Base-by-base conservation (phyloP, 2,888 invertebrate genomes). In the Pemphredon lugubris region DNA sequence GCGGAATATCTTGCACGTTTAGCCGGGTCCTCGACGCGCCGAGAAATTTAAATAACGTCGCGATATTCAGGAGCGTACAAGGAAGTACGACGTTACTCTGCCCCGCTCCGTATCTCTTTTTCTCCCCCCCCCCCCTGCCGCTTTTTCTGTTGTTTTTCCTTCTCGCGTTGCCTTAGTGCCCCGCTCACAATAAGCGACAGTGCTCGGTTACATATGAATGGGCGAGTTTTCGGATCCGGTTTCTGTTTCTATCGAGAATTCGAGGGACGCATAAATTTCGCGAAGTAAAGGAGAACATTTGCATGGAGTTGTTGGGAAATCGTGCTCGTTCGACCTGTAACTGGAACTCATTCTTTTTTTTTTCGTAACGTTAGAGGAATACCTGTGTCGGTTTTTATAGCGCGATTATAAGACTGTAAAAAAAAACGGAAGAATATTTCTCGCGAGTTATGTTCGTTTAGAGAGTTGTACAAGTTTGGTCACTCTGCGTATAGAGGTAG, bases 61-160 rank as follows among this genome's bases (percentile, higher is more conserved):
- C 51, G 51, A 37, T 39, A 37, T 14, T 20, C 37, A 37, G 37
- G 51, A 21, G 21, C 51, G 51, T 51, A 37, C 5, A 39, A 37
- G 20, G 34, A 47, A 14, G 45, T n/a, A 45, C 21, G 45, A 47
- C 45, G 45, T 14, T 14, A 13, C n/a, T n/a, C n/a, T 26, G 11
- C 30, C 9, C n/a, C 39, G 39, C 4, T 2, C 5, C 39, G n/a
- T 14, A 39, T 39, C 5, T 39, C n/a, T 39, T 2, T 14, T n/a
- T n/a, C n/a, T n/a, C n/a, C n/a, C n/a, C n/a, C n/a, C n/a, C n/a
- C n/a, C n/a, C n/a, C n/a, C n/a, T 11, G n/a, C 13, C 6, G n/a
- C 37, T 37, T n/a, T n/a, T n/a, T 37, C 37, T 11, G 11, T 7
- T 26, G 26, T 3, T 42, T 18, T 20, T 34, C n/a, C n/a, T n/a